A percentile compares a stretch with the other conserved stretches of the same genome.
These are phyloP conservation scores for Merodon equestris DNA, from an alignment of 2,888 invertebrate species.

Conservation along the genomic window DNA sequence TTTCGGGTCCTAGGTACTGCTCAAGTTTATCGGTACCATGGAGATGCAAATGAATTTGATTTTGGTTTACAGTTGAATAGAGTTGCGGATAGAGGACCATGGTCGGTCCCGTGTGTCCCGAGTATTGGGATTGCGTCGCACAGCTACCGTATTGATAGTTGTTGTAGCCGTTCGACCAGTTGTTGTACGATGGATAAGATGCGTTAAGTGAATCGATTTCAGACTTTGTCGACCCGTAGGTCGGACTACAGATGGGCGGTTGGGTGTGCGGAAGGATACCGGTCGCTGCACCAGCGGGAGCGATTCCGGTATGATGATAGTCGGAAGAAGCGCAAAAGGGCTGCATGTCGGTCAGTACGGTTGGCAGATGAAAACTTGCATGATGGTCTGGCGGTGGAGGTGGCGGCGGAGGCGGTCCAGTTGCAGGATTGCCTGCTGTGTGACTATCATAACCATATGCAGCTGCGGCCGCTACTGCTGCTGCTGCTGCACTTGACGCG, in stretches of 20 bases:
- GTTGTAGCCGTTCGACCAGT: slow-evolving; percentile 83
- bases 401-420: slow-evolving; percentile 66
- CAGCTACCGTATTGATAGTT: slow-evolving; percentile 84
- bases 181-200: slow-evolving; percentile 76
- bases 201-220: slow-evolving; percentile 76
- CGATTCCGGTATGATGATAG: slow-evolving; percentile 74
- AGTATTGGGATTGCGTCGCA: slow-evolving; percentile 76
- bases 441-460: slow-evolving; percentile 65
- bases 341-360: slow-evolving; percentile 82
- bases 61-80: slow-evolving; percentile 91
- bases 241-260: slow-evolving; percentile 72
- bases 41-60: slow-evolving; percentile 90
- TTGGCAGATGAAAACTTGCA: slow-evolving; percentile 81
- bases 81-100: slow-evolving; percentile 89
- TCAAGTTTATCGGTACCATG: slow-evolving; percentile 85
- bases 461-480: slow-evolving; percentile 48
- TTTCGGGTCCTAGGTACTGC: slow-evolving; percentile 82
- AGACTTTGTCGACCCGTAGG: slow-evolving; percentile 73
- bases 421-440: slow-evolving; percentile 58
- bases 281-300: slow-evolving; percentile 72
- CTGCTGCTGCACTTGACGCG: slow-evolving; percentile 63
- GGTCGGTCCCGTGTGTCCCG: slow-evolving; percentile 79
- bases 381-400: slow-evolving; percentile 75
- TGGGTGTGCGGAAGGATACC: slow-evolving; percentile 72
- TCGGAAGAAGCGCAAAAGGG: slow-evolving; percentile 79